Conservation (phyloP, 2,113 vertebrate species). For the Brachionichthys hirsutus region DNA sequence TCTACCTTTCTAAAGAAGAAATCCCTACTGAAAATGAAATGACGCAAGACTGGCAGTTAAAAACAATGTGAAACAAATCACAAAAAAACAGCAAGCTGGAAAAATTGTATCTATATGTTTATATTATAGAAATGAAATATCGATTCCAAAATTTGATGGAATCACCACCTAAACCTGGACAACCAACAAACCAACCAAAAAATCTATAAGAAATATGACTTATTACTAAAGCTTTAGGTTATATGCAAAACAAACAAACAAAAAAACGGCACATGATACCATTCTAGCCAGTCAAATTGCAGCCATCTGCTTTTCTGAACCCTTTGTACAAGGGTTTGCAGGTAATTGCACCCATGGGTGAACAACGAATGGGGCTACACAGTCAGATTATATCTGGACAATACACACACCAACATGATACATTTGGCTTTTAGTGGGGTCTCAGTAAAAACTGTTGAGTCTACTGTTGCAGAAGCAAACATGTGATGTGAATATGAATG, state of each 20-base stretch:
- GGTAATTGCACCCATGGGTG: constrained; percentile 64
- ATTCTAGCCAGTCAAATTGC: constrained; percentile 38
- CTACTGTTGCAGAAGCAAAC: constrained; percentile 18
- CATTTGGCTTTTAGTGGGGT: constrained; percentile 37
- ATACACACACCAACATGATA: constrained; percentile 40
- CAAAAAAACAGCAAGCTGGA: too few relatives aligned
- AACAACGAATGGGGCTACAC: constrained; percentile 23
- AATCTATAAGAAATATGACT: too few relatives aligned
- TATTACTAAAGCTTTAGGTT: too few relatives aligned
- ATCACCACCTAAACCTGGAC: too few relatives aligned
- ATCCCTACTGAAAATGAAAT: not conserved
- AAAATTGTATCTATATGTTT: too few relatives aligned
- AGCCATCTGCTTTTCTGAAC: constrained; percentile 56
- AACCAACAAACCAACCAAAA: too few relatives aligned
- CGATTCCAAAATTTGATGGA: too few relatives aligned
- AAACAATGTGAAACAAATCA: too few relatives aligned
- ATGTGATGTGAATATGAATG: constrained; percentile 56
- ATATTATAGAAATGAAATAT: too few relatives aligned
- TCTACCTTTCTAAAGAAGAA: too few relatives aligned
- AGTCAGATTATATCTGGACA: constrained; percentile 37
- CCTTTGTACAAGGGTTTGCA: constrained; percentile 38
- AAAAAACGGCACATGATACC: not conserved
- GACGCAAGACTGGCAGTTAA: too few relatives aligned
- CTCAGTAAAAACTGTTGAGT: constrained; percentile 44
- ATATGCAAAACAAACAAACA: not conserved